Conservation (phyloP, 2,113 vertebrate genomes). For the Malurus alboscapulatus region DNA sequence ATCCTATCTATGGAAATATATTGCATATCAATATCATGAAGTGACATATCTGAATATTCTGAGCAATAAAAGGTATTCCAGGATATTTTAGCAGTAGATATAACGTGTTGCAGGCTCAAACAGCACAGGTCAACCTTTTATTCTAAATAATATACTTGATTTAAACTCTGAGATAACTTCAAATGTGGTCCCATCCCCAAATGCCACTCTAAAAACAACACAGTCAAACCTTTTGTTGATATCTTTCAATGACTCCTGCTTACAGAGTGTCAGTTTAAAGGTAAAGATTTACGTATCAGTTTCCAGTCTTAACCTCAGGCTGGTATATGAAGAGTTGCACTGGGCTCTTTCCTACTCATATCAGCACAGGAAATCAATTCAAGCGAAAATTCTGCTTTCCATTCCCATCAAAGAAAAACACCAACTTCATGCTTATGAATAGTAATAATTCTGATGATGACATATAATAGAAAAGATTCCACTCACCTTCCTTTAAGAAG, state of each 20-base stretch:
- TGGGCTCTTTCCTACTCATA: not conserved
- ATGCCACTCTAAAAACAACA: constrained; percentile 5
- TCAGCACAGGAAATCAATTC: not conserved
- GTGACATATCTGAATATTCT: constrained; percentile 63
- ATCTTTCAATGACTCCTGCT: not conserved
- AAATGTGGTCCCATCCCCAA: constrained; percentile 23
- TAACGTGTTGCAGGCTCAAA: constrained; percentile 62
- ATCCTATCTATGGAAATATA: constrained; percentile 73
- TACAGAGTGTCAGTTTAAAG: constrained; percentile 45
- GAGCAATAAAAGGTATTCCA: constrained; percentile 60
- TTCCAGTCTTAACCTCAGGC: constrained; percentile 46
- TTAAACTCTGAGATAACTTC: constrained; percentile 24
- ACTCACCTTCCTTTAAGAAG: not conserved
- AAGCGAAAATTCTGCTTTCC: not conserved
- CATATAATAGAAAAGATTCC: not conserved
- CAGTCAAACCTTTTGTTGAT: not conserved
- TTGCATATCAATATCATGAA: constrained; percentile 67
- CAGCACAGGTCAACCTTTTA: constrained; percentile 35
- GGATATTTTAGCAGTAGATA: constrained; percentile 60
- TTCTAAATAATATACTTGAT: constrained; percentile 11
- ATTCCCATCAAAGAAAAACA: not conserved
- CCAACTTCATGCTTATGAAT: not conserved
- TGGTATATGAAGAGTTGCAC: not conserved
- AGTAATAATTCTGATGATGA: not conserved
- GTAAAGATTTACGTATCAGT: not conserved